These are phyloP conservation scores for Girardia tigrina DNA, from an alignment of 2,888 invertebrate species.

Conservation along the genomic window DNA sequence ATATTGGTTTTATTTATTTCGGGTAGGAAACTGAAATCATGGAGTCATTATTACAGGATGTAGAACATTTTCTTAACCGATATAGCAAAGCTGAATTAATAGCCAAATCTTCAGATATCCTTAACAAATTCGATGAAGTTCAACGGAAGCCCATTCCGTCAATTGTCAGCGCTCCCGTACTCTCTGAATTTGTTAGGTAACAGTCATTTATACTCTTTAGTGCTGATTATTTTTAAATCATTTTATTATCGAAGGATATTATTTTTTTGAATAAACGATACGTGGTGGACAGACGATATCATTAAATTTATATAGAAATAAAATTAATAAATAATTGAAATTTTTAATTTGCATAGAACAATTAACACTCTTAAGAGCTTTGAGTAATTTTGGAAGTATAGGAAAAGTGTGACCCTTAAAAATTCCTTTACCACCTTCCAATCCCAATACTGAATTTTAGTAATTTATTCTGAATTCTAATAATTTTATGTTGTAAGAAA, in stretches of 20 bases:
- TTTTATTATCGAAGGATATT: too few relatives aligned
- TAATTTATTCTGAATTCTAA: too few relatives aligned
- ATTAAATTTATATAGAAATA: neutral
- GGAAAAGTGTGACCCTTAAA: too few relatives aligned
- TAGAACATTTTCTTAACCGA: slow-evolving; percentile 57
- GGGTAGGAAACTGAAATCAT: slow-evolving; percentile 71
- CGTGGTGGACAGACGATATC: neutral
- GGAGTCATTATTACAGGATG: slow-evolving; percentile 66
- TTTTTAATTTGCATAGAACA: too few relatives aligned
- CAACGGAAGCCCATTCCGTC: slow-evolving; percentile 75
- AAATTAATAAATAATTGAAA: too few relatives aligned
- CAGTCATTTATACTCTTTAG: slow-evolving; percentile 65
- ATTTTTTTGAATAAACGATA: neutral
- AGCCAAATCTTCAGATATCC: slow-evolving; percentile 64
- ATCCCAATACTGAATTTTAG: too few relatives aligned
- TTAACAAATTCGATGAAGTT: slow-evolving; percentile 69
- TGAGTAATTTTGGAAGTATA: too few relatives aligned
- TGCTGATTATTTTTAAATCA: neutral
- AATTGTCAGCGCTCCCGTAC: slow-evolving; percentile 71
- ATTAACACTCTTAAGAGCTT: too few relatives aligned
- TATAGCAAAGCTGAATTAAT: slow-evolving; percentile 71
- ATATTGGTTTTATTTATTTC: too few relatives aligned
- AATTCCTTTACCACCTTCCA: too few relatives aligned
- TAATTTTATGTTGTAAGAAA: too few relatives aligned
- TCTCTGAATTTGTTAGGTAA: slow-evolving; percentile 74